Base-by-base conservation (phyloP, 2,113 vertebrate genomes). In the Porphyrio hochstetteri region DNA sequence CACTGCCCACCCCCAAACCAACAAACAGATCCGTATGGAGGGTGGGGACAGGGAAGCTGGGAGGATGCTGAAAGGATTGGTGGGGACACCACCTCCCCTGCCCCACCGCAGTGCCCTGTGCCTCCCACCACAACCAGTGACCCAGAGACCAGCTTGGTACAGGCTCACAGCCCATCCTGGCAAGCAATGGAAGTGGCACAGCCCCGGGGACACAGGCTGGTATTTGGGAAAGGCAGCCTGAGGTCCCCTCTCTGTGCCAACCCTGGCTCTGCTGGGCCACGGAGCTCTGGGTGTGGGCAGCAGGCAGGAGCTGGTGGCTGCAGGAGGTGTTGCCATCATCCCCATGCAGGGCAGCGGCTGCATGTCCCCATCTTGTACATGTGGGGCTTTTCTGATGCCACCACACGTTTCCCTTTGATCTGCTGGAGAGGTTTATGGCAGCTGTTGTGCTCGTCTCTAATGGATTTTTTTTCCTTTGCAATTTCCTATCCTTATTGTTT, bases 321-420 rank as follows among this genome's bases (percentile, higher is more conserved):
- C 36, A 11, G 56, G 33, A 46, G 67, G 13, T 5, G 4, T 9
- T 29, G 29, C 18, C 17, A 19, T 5, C 55, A 6, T 27, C 36
- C n/a, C 20, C 2, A 0, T 0, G 2, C 36, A 23, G 48, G 38
- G 9, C 19, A 18, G 38, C 0, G 12, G 48, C 13, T 42, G 69
- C 36, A 20, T 13, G 29, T 33, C 77, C 42, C 7, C 3, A 5
- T 20, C 76, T 20, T 11, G 11, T 21, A 7, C 0, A 0, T 5
- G 3, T 7, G 3, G 53, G 40, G 29, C 4, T 44, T 14, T 44
- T 25, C 69, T 59, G 68, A 4, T 25, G 20, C 15, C 40, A 74
- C 14, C 28, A 2, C 0, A 0, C 0, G 0, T 40, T 52, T 57
- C 20, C 16, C 28, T 81, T 56, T 53, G 9, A 3, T 14, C 36